These are phyloP conservation scores for Dromococcyx pavoninus DNA, from an alignment of 2,797 vertebrate genomes.

Conservation along the genomic window DNA sequence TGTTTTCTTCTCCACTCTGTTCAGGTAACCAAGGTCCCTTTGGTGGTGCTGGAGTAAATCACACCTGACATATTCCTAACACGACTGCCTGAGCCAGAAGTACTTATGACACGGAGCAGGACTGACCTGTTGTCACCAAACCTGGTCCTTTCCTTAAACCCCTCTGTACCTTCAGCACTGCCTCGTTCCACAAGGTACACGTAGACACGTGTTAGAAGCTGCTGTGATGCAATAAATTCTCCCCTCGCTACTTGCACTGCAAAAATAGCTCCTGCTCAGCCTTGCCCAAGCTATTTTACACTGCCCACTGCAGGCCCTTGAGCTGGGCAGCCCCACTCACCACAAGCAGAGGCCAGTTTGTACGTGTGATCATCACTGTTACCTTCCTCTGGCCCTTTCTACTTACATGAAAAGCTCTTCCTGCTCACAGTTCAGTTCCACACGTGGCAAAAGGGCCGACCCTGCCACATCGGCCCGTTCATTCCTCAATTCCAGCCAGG, in stretches of 20 bases:
- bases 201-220: too few species aligned
- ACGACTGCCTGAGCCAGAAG: fast-evolving
- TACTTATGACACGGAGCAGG: neutral
- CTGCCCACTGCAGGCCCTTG: neutral
- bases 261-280: neutral
- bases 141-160: neutral
- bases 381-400: neutral
- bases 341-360: neutral
- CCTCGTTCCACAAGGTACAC: neutral
- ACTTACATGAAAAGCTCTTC: neutral
- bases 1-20: neutral
- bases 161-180: fast-evolving
- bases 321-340: neutral
- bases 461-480: neutral
- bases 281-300: neutral
- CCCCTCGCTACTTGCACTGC: neutral
- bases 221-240: too few species aligned
- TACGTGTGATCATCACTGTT: neutral
- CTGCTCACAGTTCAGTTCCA: neutral
- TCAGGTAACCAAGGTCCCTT: neutral
- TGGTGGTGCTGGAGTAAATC: neutral
- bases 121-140: neutral
- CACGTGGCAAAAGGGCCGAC: neutral
- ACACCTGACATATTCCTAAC: neutral
- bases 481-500: neutral